phyloP scores from a whole-genome alignment of 2,113 vertebrate species.

The Catagonus wagneri region DNA sequence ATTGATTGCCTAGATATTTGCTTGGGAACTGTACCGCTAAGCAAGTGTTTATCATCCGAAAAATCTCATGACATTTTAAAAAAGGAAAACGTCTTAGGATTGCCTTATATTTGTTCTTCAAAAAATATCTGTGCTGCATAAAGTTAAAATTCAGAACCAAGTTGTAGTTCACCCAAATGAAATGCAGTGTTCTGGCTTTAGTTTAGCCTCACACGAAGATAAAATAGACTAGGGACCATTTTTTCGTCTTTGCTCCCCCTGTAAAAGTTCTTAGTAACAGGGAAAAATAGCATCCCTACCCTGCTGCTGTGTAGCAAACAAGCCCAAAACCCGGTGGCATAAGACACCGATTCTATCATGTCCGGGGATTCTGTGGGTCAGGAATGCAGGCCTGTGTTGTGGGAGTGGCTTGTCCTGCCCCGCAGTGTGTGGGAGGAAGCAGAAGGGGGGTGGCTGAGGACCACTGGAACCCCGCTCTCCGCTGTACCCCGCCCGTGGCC shows the following conservation, averaged over 20 bases:
- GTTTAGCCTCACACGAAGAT: neutral
- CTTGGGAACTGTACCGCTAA: neutral
- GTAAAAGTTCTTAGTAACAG: neutral
- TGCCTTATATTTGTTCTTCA: constrained; percentile 7
- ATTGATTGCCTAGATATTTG: constrained; percentile 38
- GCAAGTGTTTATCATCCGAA: constrained; percentile 31
- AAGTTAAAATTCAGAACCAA: constrained; percentile 30
- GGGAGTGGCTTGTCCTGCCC: neutral
- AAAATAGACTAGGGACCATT: neutral
- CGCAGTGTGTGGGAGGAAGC: no score
- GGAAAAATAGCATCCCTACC: neutral
- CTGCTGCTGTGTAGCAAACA: neutral
- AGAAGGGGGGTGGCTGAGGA: rapidly evolving
- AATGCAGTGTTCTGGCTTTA: neutral
- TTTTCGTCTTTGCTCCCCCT: neutral
- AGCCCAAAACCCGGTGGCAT: neutral
- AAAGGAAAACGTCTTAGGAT: constrained; percentile 27
- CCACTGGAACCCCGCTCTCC: neutral
- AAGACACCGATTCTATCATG: neutral
- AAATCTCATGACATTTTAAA: constrained; percentile 41
- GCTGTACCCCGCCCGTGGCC: neutral
- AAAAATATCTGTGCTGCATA: neutral
- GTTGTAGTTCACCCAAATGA: constrained; percentile 48
- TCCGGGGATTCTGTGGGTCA: neutral
- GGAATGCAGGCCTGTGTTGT: neutral